Evolutionary conservation across 2,888 invertebrate species (phyloP), one percentile per base, ranked within the genome.

Genomic region (Oscheius myriophilus): DNA sequence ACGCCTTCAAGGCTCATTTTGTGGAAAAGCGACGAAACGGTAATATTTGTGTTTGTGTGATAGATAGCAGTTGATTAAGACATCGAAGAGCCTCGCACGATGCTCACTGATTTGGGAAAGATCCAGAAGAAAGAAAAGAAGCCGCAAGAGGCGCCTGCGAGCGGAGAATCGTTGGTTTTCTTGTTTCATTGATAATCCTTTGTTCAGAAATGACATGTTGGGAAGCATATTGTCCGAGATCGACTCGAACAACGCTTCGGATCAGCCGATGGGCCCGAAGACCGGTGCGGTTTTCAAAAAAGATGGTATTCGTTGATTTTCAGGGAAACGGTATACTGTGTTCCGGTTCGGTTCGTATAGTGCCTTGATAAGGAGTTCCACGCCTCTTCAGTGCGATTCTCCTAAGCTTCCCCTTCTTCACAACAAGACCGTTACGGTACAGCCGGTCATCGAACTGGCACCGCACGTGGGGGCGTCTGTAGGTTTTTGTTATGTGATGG

Each of bases 311-410:
- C 23, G 16, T 2, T 6, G 16, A 23, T 57, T 18, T 64, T n/a
- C 57, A 67, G 67, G 67, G 21, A 67, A 67, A 25, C 59, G 59
- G 3, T 67, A 67, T 49, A 25, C 67, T 1, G 25, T 61, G 12
- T 67, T 61, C 42, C 16, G n/a, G 2, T 26, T 67, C 12, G 67
- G 67, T 7, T 21, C 9, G 14, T 61, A 61, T 12, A 42, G 18
- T 12, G 61, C 61, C 1, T 52, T 67, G 18, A 67, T 67, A 21
- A 33, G 67, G 42, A 45, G 67, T 23, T 42, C 61, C 7, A 33
- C 54, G 7, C 67, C 67, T 14, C 9, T 61, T 14, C 3, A 23
- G 2, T 61, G 59, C 21, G 52, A 52, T n/a, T 14, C 25, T 1
- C 23, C 25, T 39, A 26, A 23, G 42, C 9, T 52, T 1, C 18